These are phyloP conservation scores for Oryctolagus cuniculus DNA, from an alignment of 2,113 vertebrate species.

Conservation along the genomic window DNA sequence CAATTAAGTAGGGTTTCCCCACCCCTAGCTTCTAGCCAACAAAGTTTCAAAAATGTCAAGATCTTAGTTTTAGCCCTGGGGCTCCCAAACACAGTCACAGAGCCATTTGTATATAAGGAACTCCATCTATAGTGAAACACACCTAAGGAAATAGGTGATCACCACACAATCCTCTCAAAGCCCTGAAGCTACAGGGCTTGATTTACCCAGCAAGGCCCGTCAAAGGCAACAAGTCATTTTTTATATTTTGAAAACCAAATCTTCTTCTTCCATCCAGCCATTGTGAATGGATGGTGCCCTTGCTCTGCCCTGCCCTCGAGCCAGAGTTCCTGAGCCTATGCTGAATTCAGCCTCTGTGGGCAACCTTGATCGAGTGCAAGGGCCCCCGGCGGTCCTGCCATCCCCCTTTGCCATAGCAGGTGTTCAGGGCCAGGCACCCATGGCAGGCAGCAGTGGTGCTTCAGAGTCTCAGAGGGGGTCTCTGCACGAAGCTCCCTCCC, in stretches of 20 bases:
- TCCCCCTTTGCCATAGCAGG: not conserved
- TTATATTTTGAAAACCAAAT: not conserved
- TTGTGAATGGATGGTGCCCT: not conserved
- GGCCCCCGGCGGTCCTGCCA: no score
- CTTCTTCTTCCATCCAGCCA: slow-evolving; percentile 16
- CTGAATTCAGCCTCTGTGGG: not conserved
- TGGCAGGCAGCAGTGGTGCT: not conserved
- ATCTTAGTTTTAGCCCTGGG: slow-evolving; percentile 21
- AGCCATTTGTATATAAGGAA: slow-evolving; percentile 18
- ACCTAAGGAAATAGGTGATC: not conserved
- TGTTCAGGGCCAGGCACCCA: not conserved
- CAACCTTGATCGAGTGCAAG: not conserved
- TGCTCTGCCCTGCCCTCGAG: not conserved
- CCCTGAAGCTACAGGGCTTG: slow-evolving; percentile 15
- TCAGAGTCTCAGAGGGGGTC: not conserved
- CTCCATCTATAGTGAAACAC: slow-evolving; percentile 1
- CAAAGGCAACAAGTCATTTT: slow-evolving; percentile 54
- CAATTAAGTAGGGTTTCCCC: slow-evolving; percentile 4
- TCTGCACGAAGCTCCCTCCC: not conserved
- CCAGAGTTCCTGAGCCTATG: not conserved
- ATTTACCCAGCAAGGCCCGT: slow-evolving; percentile 32
- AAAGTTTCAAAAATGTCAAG: slow-evolving; percentile 20
- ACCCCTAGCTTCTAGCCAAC: not conserved
- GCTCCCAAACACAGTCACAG: slow-evolving; percentile 31
- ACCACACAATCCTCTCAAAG: slow-evolving; percentile 9